phyloP scores from a whole-genome alignment of 2,888 invertebrate species.

The Lasioglossum figueresi region DNA sequence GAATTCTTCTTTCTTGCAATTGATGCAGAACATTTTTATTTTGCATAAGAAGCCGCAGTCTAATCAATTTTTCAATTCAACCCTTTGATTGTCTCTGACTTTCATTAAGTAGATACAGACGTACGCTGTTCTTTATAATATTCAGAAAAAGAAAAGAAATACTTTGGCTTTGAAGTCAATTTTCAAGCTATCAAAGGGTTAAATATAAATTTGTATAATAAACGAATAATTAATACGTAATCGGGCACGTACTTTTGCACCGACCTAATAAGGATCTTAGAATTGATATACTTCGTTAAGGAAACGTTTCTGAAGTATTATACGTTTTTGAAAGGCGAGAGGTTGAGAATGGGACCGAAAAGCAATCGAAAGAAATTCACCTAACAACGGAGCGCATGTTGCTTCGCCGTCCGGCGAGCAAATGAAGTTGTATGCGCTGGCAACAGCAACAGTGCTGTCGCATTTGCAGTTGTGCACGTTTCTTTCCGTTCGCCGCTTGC shows the following conservation, averaged over 20 bases:
- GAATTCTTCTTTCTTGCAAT: neutral
- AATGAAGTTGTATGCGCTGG: slow-evolving; percentile 80
- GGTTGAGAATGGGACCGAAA: neutral
- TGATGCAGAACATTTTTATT: neutral
- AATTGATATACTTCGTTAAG: neutral
- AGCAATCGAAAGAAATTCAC: slow-evolving; percentile 67
- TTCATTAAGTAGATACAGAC: too few species aligned
- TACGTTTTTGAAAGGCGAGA: neutral
- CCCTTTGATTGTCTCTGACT: too few species aligned
- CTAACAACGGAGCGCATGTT: slow-evolving; percentile 81
- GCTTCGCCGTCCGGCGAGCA: slow-evolving; percentile 79
- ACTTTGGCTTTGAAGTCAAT: neutral
- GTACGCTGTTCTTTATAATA: neutral
- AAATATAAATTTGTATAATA: neutral
- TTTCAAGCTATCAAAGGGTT: neutral
- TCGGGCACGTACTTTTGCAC: too few species aligned
- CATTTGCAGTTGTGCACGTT: slow-evolving; percentile 74
- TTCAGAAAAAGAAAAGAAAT: neutral
- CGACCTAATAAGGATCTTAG: too few species aligned
- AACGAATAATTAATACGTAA: too few species aligned
- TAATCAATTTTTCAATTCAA: too few species aligned
- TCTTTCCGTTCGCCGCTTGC: slow-evolving; percentile 75
- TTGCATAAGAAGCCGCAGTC: too few species aligned
- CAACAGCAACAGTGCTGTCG: slow-evolving; percentile 79
- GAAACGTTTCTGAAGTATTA: neutral